Percentiles rank a stretch among this genome's conserved stretches.
Evolutionary conservation across 2,888 invertebrate species (phyloP).

Genomic region (Amphiduros pacificus): DNA sequence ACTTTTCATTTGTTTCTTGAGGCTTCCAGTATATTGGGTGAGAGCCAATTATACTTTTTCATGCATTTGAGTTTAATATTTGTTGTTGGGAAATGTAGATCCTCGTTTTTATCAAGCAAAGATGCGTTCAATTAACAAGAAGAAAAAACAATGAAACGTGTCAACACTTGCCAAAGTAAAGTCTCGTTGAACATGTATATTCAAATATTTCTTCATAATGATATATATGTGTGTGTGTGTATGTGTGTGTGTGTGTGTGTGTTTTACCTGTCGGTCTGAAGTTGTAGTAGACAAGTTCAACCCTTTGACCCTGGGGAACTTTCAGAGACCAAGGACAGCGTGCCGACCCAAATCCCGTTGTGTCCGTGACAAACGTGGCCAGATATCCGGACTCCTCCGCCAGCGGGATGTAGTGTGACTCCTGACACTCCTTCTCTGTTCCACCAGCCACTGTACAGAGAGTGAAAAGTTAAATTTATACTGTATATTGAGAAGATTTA

Average conservation of each 20-base stretch:
- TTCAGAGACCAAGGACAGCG: slow-evolving; percentile 10
- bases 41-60: too few relatives aligned
- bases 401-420: slow-evolving; percentile 3
- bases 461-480: background rate
- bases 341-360: slow-evolving; percentile 1
- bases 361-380: slow-evolving; percentile 14
- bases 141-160: too few relatives aligned
- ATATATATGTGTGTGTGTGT: too few relatives aligned
- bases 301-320: slow-evolving; percentile 3
- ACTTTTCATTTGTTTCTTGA: too few relatives aligned
- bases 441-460: slow-evolving; percentile 6
- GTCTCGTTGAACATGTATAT: too few relatives aligned
- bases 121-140: too few relatives aligned
- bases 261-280: background rate
- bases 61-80: too few relatives aligned
- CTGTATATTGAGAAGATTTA: background rate
- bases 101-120: too few relatives aligned
- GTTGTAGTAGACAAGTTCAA: slow-evolving; percentile 11
- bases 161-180: too few relatives aligned
- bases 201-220: too few relatives aligned
- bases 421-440: background rate
- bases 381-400: slow-evolving; percentile 2
- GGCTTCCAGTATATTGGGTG: too few relatives aligned
- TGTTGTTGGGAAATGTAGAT: too few relatives aligned
- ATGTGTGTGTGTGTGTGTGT: background rate